A percentile compares a stretch with the other conserved stretches of the same genome.
Evolutionary conservation across 2,113 vertebrate genomes (phyloP).

Genomic region (Sturnus vulgaris): DNA sequence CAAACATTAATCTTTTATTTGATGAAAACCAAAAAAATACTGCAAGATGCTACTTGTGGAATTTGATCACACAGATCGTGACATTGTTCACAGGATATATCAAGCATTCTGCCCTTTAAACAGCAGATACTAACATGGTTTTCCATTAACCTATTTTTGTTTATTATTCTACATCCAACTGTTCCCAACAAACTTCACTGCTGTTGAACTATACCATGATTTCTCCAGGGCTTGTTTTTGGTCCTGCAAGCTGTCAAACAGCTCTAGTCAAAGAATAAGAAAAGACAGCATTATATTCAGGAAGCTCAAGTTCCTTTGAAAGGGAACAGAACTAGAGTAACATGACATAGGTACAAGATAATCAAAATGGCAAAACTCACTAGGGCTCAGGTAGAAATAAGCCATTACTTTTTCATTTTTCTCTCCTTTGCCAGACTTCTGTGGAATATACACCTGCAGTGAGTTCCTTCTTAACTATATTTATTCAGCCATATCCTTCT

Average conservation of each 20-base stretch:
- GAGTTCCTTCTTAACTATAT: not conserved
- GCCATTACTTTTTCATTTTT: not conserved
- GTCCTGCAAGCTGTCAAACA: not conserved
- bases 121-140: not conserved
- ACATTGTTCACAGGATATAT: not conserved
- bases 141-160: not conserved
- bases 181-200: not conserved
- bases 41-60: not conserved
- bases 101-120: not conserved
- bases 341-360: not conserved
- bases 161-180: not conserved
- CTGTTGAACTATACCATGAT: not conserved
- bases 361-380: not conserved
- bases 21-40: not conserved
- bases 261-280: not conserved
- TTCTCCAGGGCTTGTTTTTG: not conserved
- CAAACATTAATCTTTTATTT: not conserved
- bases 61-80: not conserved
- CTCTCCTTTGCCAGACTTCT: not conserved
- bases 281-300: not conserved
- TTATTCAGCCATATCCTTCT: not conserved
- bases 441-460: not conserved
- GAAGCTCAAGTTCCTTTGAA: not conserved
- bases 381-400: not conserved
- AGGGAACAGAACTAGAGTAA: not conserved